phyloP scores from a whole-genome alignment of 1,140 invertebrate species.

The Teleopsis dalmanni region DNA sequence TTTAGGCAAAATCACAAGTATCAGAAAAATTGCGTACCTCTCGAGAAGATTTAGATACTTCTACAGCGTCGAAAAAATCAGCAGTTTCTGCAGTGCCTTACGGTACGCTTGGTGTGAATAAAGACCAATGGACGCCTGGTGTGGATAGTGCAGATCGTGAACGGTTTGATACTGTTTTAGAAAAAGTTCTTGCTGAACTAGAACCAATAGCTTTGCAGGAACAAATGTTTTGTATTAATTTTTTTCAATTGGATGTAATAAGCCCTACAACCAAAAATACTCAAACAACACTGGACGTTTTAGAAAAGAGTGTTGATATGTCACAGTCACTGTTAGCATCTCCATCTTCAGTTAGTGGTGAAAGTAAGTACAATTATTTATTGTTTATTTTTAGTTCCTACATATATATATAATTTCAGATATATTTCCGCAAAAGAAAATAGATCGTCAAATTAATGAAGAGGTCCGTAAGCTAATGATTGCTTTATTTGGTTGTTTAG shows the following conservation, averaged over 20 bases:
- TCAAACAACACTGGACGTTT: constrained; percentile 48
- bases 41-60: constrained; percentile 36
- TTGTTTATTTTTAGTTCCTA: background rate
- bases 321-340: constrained; percentile 26
- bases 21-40: constrained; percentile 35
- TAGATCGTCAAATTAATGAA: constrained; percentile 64
- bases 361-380: background rate
- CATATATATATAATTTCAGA: background rate
- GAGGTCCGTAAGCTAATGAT: constrained; percentile 79
- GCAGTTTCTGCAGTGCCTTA: constrained; percentile 34
- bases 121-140: constrained; percentile 37
- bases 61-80: constrained; percentile 26
- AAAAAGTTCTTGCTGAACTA: constrained; percentile 68
- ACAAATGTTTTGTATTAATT: constrained; percentile 90
- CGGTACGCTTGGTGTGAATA: constrained; percentile 38
- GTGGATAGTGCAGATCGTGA: constrained; percentile 38
- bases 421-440: constrained; percentile 50
- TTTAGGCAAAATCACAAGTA: constrained; percentile 49
- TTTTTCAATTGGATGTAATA: constrained; percentile 77
- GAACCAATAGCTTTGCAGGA: constrained; percentile 90
- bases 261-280: constrained; percentile 50
- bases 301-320: constrained; percentile 34
- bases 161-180: constrained; percentile 43
- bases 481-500: constrained; percentile 77
- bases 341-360: constrained; percentile 16